These are phyloP conservation scores for Andrena chrysosceles DNA, from an alignment of 2,888 invertebrate genomes.

Conservation along the genomic window DNA sequence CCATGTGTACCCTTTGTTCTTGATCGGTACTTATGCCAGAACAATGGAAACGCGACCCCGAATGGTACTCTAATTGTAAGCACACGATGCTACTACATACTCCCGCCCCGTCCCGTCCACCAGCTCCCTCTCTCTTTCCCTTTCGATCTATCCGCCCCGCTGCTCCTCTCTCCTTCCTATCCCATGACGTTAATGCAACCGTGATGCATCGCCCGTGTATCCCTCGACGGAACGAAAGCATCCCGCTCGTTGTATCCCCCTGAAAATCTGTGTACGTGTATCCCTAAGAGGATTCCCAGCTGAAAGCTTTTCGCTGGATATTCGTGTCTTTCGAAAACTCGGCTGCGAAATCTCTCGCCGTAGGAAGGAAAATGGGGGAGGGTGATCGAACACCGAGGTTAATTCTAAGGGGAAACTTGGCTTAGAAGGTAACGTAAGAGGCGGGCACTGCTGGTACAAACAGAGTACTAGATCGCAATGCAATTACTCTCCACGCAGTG, in stretches of 20 bases:
- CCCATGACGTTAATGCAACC: slow-evolving; percentile 11
- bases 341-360: not conserved
- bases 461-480: too few relatives aligned
- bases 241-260: slow-evolving; percentile 14
- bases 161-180: not conserved
- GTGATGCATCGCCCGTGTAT: slow-evolving; percentile 15
- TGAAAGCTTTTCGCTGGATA: slow-evolving; percentile 25
- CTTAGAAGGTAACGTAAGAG: not conserved
- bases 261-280: slow-evolving; percentile 39
- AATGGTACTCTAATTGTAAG: slow-evolving; percentile 64
- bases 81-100: slow-evolving; percentile 18
- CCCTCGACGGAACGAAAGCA: slow-evolving; percentile 21
- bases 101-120: not conserved
- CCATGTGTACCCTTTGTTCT: slow-evolving; percentile 58
- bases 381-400: slow-evolving; percentile 2
- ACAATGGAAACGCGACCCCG: slow-evolving; percentile 64
- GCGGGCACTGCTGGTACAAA: not conserved
- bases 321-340: slow-evolving; percentile 35
- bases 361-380: too few relatives aligned
- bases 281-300: slow-evolving; percentile 48
- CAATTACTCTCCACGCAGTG: too few relatives aligned
- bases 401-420: not conserved
- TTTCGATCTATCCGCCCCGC: too few relatives aligned
- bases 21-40: slow-evolving; percentile 60
- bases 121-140: slow-evolving; percentile 8